Conservation (phyloP, 23 tunicate genomes). For the Ciona savignyi region DNA sequence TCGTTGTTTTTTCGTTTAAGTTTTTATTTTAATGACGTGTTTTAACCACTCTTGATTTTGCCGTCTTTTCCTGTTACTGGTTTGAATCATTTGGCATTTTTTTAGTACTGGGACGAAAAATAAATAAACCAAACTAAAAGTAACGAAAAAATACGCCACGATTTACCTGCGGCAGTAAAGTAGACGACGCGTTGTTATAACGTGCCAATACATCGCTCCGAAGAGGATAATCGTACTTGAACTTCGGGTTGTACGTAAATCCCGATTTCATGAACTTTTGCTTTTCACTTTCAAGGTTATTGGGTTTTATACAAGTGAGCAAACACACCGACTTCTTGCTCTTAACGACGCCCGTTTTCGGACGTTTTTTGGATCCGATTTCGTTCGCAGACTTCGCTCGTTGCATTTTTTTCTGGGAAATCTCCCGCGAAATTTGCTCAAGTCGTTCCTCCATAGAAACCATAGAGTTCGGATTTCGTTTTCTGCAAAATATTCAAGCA, state of each 20-base stretch:
- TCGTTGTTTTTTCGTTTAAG: no score
- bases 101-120: no score
- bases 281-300: slow-evolving; percentile 73
- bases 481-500: no score
- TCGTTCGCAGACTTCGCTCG: slow-evolving; percentile 15
- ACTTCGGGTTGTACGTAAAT: slow-evolving; percentile 71
- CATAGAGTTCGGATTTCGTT: slow-evolving; percentile 37
- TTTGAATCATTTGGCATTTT: background rate
- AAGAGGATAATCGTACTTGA: slow-evolving; percentile 62
- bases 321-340: slow-evolving; percentile 16
- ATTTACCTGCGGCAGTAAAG: slow-evolving; percentile 69
- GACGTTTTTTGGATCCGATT: background rate
- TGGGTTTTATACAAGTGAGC: slow-evolving; percentile 60
- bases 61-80: no score
- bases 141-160: no score
- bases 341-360: slow-evolving; percentile 19
- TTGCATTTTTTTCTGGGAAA: slow-evolving; percentile 1
- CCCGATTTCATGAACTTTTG: slow-evolving; percentile 43
- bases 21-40: no score
- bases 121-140: no score
- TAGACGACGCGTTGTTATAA: slow-evolving; percentile 54
- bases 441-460: slow-evolving; percentile 76
- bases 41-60: no score
- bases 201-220: slow-evolving; percentile 32
- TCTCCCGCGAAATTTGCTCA: slow-evolving; percentile 17